Evolutionary conservation across 2,888 invertebrate genomes (phyloP), one percentile per base, ranked within the genome.

Genomic region (Tipula confusa): DNA sequence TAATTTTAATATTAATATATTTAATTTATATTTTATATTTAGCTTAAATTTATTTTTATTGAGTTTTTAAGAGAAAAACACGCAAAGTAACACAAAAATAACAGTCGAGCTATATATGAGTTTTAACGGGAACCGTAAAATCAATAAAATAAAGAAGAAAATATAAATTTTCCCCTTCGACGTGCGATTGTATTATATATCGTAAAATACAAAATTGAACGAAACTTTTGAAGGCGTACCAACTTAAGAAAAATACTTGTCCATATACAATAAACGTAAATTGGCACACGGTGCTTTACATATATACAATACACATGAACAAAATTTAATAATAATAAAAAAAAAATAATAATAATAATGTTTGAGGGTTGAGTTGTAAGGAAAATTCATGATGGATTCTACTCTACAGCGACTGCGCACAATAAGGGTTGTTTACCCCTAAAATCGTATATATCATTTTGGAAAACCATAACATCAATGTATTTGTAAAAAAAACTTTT

Each of bases 311-410:
- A 18, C 48, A 18, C 15, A 15, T 48, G 64, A 64, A 9, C 9
- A 64, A 64, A 7, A 24, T 64, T 24, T 64, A n/a, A n/a, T n/a
- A n/a, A n/a, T n/a, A n/a, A n/a, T n/a, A n/a, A n/a, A n/a, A n/a
- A n/a, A n/a, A n/a, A n/a, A n/a, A n/a, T n/a, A n/a, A n/a, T n/a
- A n/a, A n/a, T n/a, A n/a, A n/a, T n/a, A n/a, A n/a, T n/a, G n/a
- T 64, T 4, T 64, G 64, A 64, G 64, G 64, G 64, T 64, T 24
- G 64, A 24, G 64, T 64, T 24, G 18, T 24, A 64, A 24, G 7
- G 64, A 64, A 64, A 64, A 64, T 64, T 64, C 64, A 64, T 64
- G 64, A 64, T 64, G 64, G 64, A 64, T 64, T 64, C 64, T 64
- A 64, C 64, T 9, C 64, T 64, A 64, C 64, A 64, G 64, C 18